Evolutionary conservation across 2,113 vertebrate genomes (phyloP), one percentile per base, ranked within the genome.

Genomic region (Syrmaticus mikado): DNA sequence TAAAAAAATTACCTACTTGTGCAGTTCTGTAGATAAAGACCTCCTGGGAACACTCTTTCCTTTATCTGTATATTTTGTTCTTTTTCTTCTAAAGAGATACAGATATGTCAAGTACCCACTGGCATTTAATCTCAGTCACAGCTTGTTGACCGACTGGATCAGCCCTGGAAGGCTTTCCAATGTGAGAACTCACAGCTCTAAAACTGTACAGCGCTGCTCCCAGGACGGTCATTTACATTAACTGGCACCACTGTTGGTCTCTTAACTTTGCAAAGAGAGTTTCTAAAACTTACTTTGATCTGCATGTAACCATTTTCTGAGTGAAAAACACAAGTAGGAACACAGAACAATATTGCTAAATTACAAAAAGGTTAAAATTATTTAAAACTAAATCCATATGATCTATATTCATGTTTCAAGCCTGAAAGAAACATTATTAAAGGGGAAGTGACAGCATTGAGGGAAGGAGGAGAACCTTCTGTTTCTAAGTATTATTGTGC

Each of bases 111-210:
- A 55, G 71, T 84, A 82, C 82, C 84, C 45, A 55, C 75, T 46
- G 84, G 61, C 34, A 58, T 91, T 91, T 85, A 25, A 92, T 87
- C 68, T 89, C 55, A n/a, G 60, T 77, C 91, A 90, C 83, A 94
- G 85, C 72, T 92, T 90, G 81, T 30, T 93, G 87, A 89, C 64
- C 48, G 79, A 61, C 65, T 89, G 62, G 58, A 74, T 82, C 64
- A 66, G 79, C 55, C 50, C 76, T 20, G 6, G 34, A 68, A 85
- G 55, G 36, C 41, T 53, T 82, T 8, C 58, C 45, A 62, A 20
- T 13, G 50, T 60, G 79, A 70, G 75, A 36, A 2, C 87, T 94
- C 77, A 53, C 60, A 87, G 89, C 46, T 91, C 78, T 65, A n/a
- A 28, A 82, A 71, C 65, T 12, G 32, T 82, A 38, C n/a, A n/a